These are phyloP conservation scores for Xyliphius kryptos DNA, from an alignment of 2,113 vertebrate genomes.

Conservation along the genomic window DNA sequence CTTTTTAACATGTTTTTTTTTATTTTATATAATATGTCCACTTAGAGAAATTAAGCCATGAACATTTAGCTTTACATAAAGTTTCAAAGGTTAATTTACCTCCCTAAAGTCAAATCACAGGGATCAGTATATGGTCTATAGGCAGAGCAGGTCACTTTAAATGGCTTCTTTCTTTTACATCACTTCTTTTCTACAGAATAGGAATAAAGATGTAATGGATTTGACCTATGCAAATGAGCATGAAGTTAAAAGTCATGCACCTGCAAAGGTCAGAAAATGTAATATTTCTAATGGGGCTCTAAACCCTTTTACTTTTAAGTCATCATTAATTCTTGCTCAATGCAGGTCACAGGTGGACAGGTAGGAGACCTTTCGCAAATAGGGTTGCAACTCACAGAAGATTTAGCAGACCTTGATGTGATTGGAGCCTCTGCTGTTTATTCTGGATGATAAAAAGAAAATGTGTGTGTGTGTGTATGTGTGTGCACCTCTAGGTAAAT, in stretches of 20 bases:
- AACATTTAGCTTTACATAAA: too few species aligned
- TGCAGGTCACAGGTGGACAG: constrained; percentile 51
- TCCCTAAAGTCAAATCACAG: too few species aligned
- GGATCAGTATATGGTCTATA: too few species aligned
- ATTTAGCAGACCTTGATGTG: constrained; percentile 40
- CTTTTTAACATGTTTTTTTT: too few species aligned
- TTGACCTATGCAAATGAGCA: constrained; percentile 55
- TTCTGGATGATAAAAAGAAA: constrained; percentile 39
- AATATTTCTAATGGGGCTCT: constrained; percentile 55
- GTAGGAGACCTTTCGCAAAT: constrained; percentile 52
- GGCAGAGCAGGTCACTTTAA: too few species aligned
- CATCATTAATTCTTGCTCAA: constrained; percentile 41
- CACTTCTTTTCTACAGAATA: too few species aligned
- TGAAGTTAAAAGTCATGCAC: constrained; percentile 57
- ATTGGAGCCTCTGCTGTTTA: constrained; percentile 34
- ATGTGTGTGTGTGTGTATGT: too few species aligned
- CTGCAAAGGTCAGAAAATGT: constrained; percentile 55
- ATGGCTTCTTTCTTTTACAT: too few species aligned
- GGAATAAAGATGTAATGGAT: constrained; percentile 11
- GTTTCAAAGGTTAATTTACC: too few species aligned
- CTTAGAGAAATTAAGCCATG: too few species aligned
- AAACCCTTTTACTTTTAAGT: too few species aligned
- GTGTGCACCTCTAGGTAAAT: constrained; percentile 39
- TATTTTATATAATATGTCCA: too few species aligned
- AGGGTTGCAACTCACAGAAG: constrained; percentile 42